These are phyloP conservation scores for Bombus sylvicola DNA, from an alignment of 1,140 invertebrate species.

Conservation along the genomic window DNA sequence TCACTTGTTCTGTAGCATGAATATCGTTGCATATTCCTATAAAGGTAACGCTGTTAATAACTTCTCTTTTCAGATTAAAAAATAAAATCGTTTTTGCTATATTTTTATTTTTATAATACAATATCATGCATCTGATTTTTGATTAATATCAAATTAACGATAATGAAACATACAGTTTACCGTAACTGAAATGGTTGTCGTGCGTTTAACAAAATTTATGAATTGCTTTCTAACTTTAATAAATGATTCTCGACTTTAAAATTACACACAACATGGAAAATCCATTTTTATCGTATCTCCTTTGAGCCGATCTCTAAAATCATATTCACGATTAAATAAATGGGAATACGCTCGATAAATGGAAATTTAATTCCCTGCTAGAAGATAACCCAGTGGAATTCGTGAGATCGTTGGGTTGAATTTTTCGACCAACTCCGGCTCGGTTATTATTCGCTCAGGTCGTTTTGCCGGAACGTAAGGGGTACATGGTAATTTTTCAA, in stretches of 20 bases:
- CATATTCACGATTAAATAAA: not conserved
- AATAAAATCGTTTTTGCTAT: no score
- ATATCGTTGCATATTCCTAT: not conserved
- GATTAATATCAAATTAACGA: no score
- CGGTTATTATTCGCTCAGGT: not conserved
- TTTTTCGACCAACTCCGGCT: not conserved
- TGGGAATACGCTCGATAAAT: not conserved
- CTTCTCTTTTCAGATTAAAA: not conserved
- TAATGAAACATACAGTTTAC: no score
- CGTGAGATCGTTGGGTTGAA: not conserved
- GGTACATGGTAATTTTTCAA: slow-evolving; percentile 6
- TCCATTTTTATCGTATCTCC: not conserved
- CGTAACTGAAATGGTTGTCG: not conserved
- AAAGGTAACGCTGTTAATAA: not conserved
- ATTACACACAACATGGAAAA: not conserved
- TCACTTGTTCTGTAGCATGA: not conserved
- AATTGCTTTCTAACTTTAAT: not conserved
- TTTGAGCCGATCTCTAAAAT: not conserved
- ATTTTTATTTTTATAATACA: no score
- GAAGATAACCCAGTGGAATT: not conserved
- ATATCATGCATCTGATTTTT: not conserved
- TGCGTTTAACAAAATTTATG: not conserved
- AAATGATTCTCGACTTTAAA: not conserved
- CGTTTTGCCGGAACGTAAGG: not conserved
- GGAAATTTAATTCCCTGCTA: not conserved